These are phyloP conservation scores for Linnaemya vulpina DNA, from an alignment of 2,888 invertebrate genomes.

Conservation along the genomic window DNA sequence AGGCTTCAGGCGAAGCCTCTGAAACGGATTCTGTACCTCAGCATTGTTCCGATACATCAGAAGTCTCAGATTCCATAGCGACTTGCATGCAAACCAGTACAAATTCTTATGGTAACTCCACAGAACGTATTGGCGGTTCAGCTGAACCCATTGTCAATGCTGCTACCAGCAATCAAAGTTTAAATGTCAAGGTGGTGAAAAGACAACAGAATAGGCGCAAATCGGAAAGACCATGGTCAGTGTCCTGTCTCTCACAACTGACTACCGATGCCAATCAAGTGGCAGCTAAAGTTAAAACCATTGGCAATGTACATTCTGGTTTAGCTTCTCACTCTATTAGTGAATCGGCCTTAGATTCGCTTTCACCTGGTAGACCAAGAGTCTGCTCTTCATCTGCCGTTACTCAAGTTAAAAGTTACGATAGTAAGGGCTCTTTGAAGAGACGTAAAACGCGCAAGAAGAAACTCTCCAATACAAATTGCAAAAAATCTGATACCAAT, in stretches of 20 bases:
- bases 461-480: slow-evolving; percentile 76
- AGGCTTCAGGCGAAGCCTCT: slow-evolving; percentile 95
- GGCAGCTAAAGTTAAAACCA: slow-evolving; percentile 75
- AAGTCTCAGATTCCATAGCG: slow-evolving; percentile 90
- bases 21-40: slow-evolving; percentile 84
- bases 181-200: slow-evolving; percentile 85
- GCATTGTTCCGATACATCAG: slow-evolving; percentile 88
- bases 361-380: slow-evolving; percentile 84
- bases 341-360: slow-evolving; percentile 92
- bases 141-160: slow-evolving; percentile 84
- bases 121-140: slow-evolving; percentile 85
- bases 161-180: slow-evolving; percentile 78
- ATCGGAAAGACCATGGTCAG: slow-evolving; percentile 91
- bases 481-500: slow-evolving; percentile 84
- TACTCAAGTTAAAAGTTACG: slow-evolving; percentile 78
- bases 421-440: slow-evolving; percentile 82
- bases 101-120: slow-evolving; percentile 84
- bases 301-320: slow-evolving; percentile 83
- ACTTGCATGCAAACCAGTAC: slow-evolving; percentile 85
- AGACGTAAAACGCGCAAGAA: slow-evolving; percentile 81
- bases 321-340: slow-evolving; percentile 91
- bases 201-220: slow-evolving; percentile 81
- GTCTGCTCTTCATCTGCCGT: slow-evolving; percentile 77
- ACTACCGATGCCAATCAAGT: slow-evolving; percentile 83
- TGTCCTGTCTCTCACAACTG: slow-evolving; percentile 92